Conservation (phyloP, 2,888 invertebrate genomes). For the Polydesmus complanatus region DNA sequence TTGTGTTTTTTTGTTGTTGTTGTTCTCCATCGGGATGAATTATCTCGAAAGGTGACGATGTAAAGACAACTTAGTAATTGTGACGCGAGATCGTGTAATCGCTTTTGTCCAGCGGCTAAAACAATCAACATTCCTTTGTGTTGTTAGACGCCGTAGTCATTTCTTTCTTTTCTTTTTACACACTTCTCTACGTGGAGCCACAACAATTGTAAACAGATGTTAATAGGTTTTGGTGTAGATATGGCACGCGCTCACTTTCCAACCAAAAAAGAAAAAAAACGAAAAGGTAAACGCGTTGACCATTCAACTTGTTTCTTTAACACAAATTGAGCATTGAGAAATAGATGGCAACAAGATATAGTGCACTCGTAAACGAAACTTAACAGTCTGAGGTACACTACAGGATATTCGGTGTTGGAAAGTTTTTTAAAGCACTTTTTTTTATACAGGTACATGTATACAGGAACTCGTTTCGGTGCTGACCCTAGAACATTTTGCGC, state of each 20-base stretch:
- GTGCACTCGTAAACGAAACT: background rate
- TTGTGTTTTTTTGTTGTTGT: too few species aligned
- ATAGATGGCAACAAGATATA: background rate
- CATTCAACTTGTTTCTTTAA: background rate
- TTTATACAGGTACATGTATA: too few species aligned
- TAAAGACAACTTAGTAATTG: background rate
- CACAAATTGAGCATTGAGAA: background rate
- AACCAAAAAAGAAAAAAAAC: too few species aligned
- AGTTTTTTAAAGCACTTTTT: too few species aligned
- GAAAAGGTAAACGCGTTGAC: background rate
- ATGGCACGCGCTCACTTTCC: background rate
- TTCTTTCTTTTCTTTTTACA: background rate
- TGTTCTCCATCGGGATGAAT: too few species aligned
- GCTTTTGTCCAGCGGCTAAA: background rate
- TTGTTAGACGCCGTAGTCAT: background rate
- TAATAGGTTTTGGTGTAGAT: background rate
- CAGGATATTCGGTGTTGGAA: too few species aligned
- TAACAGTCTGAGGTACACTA: background rate
- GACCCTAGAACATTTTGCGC: too few species aligned
- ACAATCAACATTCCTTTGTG: background rate
- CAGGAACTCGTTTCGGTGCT: too few species aligned
- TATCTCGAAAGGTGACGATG: background rate
- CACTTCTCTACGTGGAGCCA: background rate
- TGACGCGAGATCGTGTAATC: background rate
- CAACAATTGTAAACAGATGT: background rate